Evolutionary conservation across 2,888 invertebrate species (phyloP).

Genomic region (Trileptium ribeirensis): DNA sequence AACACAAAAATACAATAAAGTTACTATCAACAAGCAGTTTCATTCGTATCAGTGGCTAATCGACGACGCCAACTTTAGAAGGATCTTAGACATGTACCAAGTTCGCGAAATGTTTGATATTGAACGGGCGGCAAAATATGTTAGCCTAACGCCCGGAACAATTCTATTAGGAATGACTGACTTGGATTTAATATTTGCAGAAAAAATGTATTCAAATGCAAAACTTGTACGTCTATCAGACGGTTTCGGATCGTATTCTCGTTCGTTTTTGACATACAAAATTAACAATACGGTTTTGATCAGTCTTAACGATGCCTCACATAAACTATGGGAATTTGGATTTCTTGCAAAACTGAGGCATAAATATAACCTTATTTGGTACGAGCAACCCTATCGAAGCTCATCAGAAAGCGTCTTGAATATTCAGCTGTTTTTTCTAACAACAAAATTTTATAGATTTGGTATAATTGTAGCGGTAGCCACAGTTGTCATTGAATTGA

Average conservation of each 20-base stretch:
- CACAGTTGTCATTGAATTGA: too few species aligned
- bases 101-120: background rate
- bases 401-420: too few species aligned
- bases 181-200: background rate
- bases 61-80: background rate
- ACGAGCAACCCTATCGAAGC: too few species aligned
- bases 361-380: background rate
- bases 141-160: background rate
- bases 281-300: background rate
- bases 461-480: too few species aligned
- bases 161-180: background rate
- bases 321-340: background rate
- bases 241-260: background rate
- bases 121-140: background rate
- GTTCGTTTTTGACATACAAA: background rate
- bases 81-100: background rate
- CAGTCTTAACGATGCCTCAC: background rate
- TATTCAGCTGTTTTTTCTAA: too few species aligned
- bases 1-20: too few species aligned
- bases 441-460: too few species aligned
- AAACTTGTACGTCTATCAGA: background rate
- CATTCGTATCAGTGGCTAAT: background rate
- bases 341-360: background rate
- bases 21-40: background rate
- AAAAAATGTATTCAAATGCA: background rate